phyloP scores from a whole-genome alignment of 2,797 vertebrate genomes.

The Helicolenus hilgendorfi region DNA sequence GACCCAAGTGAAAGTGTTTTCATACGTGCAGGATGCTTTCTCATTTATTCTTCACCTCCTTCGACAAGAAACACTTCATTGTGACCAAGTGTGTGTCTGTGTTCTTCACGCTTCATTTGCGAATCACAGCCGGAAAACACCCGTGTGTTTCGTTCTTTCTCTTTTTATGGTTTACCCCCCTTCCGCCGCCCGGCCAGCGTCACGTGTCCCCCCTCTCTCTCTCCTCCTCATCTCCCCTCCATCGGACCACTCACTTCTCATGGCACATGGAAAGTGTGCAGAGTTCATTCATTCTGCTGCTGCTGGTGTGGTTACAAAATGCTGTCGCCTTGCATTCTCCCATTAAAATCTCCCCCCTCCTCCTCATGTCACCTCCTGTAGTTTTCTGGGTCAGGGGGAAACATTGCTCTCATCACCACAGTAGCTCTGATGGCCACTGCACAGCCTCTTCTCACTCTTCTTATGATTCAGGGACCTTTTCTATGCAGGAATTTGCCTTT shows the following conservation, averaged over 20 bases:
- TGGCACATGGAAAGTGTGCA: slow-evolving; percentile 52
- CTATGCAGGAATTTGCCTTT: background rate
- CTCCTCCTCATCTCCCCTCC: slow-evolving; percentile 27
- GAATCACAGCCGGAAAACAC: slow-evolving; percentile 71
- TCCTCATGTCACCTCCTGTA: slow-evolving; percentile 65
- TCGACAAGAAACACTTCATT: slow-evolving; percentile 43
- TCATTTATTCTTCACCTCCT: slow-evolving; percentile 1
- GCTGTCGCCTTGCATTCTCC: background rate
- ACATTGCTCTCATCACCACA: slow-evolving; percentile 58
- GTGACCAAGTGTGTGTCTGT: slow-evolving; percentile 54
- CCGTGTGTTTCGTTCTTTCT: slow-evolving; percentile 53
- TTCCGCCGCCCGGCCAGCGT: slow-evolving; percentile 38
- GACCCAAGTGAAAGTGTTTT: background rate
- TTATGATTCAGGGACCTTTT: background rate
- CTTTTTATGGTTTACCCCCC: background rate
- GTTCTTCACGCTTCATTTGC: slow-evolving; percentile 80
- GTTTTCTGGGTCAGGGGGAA: slow-evolving; percentile 76
- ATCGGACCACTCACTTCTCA: slow-evolving; percentile 49
- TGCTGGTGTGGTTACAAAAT: slow-evolving; percentile 20
- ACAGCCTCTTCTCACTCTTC: background rate
- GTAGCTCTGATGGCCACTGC: slow-evolving; percentile 40
- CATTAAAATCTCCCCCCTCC: slow-evolving; percentile 9
- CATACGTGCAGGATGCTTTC: background rate
- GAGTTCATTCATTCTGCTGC: slow-evolving; percentile 32
- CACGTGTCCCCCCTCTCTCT: slow-evolving; percentile 31